Evolutionary conservation across 2,888 invertebrate species (phyloP).

Genomic region (Carterocephalus palaemon): DNA sequence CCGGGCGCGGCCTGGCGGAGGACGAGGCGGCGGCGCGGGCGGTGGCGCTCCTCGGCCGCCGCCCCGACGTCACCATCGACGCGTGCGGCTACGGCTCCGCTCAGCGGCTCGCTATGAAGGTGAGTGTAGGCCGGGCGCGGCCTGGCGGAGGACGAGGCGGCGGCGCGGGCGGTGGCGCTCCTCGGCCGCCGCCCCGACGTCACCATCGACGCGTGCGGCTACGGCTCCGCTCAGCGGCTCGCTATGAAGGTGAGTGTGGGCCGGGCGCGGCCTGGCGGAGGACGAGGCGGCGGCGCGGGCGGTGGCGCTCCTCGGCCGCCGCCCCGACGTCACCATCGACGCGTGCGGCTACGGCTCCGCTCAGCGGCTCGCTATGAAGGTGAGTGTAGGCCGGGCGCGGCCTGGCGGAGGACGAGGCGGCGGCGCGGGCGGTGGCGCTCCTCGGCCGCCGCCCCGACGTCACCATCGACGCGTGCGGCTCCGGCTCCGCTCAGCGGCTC

Average conservation of each 20-base stretch:
- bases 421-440: slow-evolving; percentile 74
- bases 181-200: slow-evolving; percentile 83
- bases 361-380: slow-evolving; percentile 86
- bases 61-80: slow-evolving; percentile 88
- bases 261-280: too few relatives aligned
- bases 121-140: too few relatives aligned
- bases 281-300: slow-evolving; percentile 79
- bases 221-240: slow-evolving; percentile 84
- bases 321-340: slow-evolving; percentile 88
- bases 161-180: slow-evolving; percentile 74
- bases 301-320: slow-evolving; percentile 75
- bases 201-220: slow-evolving; percentile 93
- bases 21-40: slow-evolving; percentile 79
- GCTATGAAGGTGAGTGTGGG: slow-evolving; percentile 87
- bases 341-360: slow-evolving; percentile 90
- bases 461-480: slow-evolving; percentile 93
- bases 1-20: too few relatives aligned
- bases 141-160: too few relatives aligned
- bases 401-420: too few relatives aligned
- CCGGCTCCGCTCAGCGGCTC: slow-evolving; percentile 84
- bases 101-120: slow-evolving; percentile 86
- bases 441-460: slow-evolving; percentile 83
- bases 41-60: slow-evolving; percentile 75
- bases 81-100: slow-evolving; percentile 90
- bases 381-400: too few relatives aligned